These are phyloP conservation scores for Macrosiphum euphorbiae DNA, from an alignment of 2,888 invertebrate species.

Conservation along the genomic window DNA sequence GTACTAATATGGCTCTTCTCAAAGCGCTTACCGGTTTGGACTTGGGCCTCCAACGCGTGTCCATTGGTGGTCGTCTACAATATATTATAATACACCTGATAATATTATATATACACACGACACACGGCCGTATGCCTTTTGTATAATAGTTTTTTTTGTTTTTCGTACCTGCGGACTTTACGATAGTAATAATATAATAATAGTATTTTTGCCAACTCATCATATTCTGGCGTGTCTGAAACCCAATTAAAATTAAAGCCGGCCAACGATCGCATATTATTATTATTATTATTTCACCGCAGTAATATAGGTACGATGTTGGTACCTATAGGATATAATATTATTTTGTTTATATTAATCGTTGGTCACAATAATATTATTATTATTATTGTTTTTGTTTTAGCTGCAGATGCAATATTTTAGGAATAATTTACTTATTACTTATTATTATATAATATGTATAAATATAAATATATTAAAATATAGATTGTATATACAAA, in stretches of 20 bases:
- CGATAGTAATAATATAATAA: neutral
- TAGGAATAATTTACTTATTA: neutral
- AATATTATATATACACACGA: neutral
- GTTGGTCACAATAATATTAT: neutral
- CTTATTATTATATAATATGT: neutral
- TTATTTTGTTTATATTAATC: neutral
- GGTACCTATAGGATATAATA: neutral
- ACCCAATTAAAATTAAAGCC: slow-evolving; percentile 36
- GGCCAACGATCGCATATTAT: slow-evolving; percentile 5
- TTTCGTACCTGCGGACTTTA: slow-evolving; percentile 19
- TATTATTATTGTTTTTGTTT: neutral
- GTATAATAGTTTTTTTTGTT: slow-evolving; percentile 14
- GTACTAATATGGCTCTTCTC: neutral
- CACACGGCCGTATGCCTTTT: neutral
- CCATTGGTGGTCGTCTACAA: slow-evolving; percentile 23
- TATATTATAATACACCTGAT: neutral
- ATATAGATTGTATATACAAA: neutral
- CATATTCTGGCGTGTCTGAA: slow-evolving; percentile 34
- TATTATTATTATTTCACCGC: neutral
- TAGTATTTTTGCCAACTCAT: slow-evolving; percentile 50
- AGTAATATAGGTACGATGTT: neutral
- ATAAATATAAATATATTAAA: neutral
- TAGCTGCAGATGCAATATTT: neutral
- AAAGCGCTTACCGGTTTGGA: slow-evolving; percentile 33
- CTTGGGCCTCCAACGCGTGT: slow-evolving; percentile 36